Base-by-base conservation (phyloP, 2,888 invertebrate species). In the Cantharis lateralis region DNA sequence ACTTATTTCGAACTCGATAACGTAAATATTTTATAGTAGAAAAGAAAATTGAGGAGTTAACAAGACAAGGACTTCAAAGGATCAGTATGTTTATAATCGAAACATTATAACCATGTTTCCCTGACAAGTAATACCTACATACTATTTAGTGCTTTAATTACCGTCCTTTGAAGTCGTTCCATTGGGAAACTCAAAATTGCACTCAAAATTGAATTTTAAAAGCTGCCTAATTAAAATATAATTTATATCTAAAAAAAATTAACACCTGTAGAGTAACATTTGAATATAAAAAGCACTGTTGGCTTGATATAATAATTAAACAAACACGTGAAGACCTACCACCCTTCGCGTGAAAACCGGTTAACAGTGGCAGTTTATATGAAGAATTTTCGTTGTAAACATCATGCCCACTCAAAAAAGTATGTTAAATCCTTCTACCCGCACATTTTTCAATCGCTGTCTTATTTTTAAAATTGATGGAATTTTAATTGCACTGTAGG, bases 301-400 rank as follows among this genome's bases (percentile, higher is more conserved):
- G 63, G 18, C 24, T 66, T 66, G 76, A 76, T 72, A 64, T 76
- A 72, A 72, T 76, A 76, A 76, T 76, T 76, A 76, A 72, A 72
- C 70, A 76, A 76, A 72, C 72, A 72, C 70, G 74, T 68, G 61
- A 72, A 62, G 66, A 68, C 32, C 18, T 32, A 26, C 70, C 68
- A 63, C 32, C 63, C 63, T 62, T 68, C 73, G 62, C 20, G 70
- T 74, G 73, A 32, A 72, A 68, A 26, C 62, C 70, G 28, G 69
- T 66, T 66, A 24, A 66, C 64, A 24, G 18, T 66, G 64, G 20
- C 64, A 66, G 64, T 66, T 66, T 66, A 20, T 18, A 20, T 66
- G 18, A 66, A 66, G n/a, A 20, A 20, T 66, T 66, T 66, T 66
- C 24, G 24, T 63, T n/a, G 20, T 66, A 66, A 18, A 20, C 64